A percentile compares a stretch with the other conserved stretches of the same genome.
Conservation (phyloP, 92 coral and sea anemone species). For the Parazoanthus darwini region DNA sequence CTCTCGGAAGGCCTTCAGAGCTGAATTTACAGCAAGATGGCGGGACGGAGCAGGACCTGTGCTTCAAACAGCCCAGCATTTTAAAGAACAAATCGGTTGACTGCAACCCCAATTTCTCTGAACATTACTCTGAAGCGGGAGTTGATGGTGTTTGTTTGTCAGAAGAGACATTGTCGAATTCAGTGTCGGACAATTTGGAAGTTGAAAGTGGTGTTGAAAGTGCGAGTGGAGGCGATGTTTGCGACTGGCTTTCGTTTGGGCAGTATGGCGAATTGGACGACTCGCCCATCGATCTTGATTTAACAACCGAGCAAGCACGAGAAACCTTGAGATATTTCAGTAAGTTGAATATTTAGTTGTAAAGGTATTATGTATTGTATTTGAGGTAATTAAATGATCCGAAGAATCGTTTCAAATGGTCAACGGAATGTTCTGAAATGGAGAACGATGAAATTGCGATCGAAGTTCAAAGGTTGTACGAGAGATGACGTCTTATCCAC, state of each 20-base stretch:
- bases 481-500: neutral
- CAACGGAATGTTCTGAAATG: neutral
- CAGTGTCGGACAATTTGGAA: slow-evolving; percentile 81
- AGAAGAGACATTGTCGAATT: slow-evolving; percentile 83
- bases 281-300: slow-evolving; percentile 74
- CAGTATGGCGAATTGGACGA: slow-evolving; percentile 33
- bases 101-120: slow-evolving; percentile 2
- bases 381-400: neutral
- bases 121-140: slow-evolving; percentile 10
- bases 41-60: slow-evolving; percentile 13
- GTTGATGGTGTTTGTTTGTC: slow-evolving; percentile 49
- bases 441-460: neutral
- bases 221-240: slow-evolving; percentile 77
- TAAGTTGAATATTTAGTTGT: slow-evolving; percentile 59
- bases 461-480: neutral
- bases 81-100: slow-evolving; percentile 20
- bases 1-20: slow-evolving; percentile 29
- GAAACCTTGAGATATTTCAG: slow-evolving; percentile 97
- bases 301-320: slow-evolving; percentile 93
- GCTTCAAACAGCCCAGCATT: slow-evolving; percentile 14
- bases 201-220: slow-evolving; percentile 96
- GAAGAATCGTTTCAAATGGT: neutral
- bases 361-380: neutral
- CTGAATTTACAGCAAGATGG: slow-evolving; percentile 33
- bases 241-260: slow-evolving; percentile 61